Percentiles rank a stretch among this genome's conserved stretches.
phyloP scores from a whole-genome alignment of 2,797 vertebrate species.

The Emys orbicularis region DNA sequence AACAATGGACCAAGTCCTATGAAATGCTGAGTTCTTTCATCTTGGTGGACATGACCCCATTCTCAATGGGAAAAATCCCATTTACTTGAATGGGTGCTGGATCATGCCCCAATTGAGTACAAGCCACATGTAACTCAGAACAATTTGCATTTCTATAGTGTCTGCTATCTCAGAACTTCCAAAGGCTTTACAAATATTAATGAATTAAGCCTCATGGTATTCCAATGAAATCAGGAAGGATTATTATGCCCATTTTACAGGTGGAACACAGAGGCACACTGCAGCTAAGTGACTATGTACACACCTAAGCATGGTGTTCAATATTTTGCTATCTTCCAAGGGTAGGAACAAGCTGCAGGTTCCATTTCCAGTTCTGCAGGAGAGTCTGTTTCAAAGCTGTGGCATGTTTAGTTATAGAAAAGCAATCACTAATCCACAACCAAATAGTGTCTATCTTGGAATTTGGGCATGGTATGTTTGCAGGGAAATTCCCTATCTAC shows the following conservation, averaged over 20 bases:
- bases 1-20: not conserved
- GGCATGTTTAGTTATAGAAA: not conserved
- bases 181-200: not conserved
- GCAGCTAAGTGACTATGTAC: not conserved
- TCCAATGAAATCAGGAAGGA: not conserved
- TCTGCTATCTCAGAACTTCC: not conserved
- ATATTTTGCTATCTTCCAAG: not conserved
- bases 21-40: not conserved
- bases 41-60: not conserved
- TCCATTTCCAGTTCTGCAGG: not conserved
- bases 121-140: not conserved
- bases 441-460: not conserved
- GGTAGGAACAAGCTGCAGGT: not conserved
- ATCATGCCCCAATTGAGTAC: rapidly evolving
- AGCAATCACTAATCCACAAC: not conserved
- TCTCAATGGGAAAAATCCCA: not conserved
- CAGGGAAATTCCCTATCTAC: not conserved
- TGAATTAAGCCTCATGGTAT: not conserved
- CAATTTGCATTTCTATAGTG: not conserved
- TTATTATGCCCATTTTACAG: not conserved
- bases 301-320: not conserved
- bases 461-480: not conserved
- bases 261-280: not conserved
- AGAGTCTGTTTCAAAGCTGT: not conserved
- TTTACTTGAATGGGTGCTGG: not conserved